Evolutionary conservation across 2,888 invertebrate genomes (phyloP), one percentile per base, ranked within the genome.

Genomic region (Ligdia adustata): DNA sequence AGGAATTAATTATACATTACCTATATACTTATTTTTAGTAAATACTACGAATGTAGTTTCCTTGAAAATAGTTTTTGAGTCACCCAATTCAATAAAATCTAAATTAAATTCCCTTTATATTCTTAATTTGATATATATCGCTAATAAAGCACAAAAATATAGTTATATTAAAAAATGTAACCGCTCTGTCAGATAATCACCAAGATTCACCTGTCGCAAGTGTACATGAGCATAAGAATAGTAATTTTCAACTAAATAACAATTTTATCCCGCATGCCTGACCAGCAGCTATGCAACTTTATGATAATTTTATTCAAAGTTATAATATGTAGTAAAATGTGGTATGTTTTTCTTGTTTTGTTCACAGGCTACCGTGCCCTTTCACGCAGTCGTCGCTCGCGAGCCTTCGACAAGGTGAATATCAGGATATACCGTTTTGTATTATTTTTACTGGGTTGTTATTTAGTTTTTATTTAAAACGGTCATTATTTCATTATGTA

Each of bases 371-470:
- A 91, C 93, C 94, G 91, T 94, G 94, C 91, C 94, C 94, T 89
- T 94, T 94, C 90, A 93, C 94, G 84, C 93, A 93, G 90, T 92
- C 93, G 86, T 94, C 94, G 83, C 93, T 95, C 91, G 94, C 95
- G 81, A 94, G 94, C 90, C 92, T 95, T 92, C 91, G 93, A 84
- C 94, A 94, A 95, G 95, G 95, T 90, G 87, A 89, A 75, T 85
- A 82, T 79, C 29, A 11, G 40, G 34, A 35, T 44, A 37, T 33
- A 42, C 22, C 43, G 47, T 71, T 62, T 55, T 53, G 56, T 55
- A 32, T 51, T 29, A 31, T 39, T 38, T 50, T 14, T 42, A 18
- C 43, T 50, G 41, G 42, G 42, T 56, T 22, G 14, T 24, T 34
- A 14, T 34, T 5, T n/a, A 22, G 14, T 35, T 35, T 35, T 29